Evolutionary conservation across 2,888 invertebrate genomes (phyloP), one percentile per base, ranked within the genome.

Genomic region (Nymphalis polychloros): DNA sequence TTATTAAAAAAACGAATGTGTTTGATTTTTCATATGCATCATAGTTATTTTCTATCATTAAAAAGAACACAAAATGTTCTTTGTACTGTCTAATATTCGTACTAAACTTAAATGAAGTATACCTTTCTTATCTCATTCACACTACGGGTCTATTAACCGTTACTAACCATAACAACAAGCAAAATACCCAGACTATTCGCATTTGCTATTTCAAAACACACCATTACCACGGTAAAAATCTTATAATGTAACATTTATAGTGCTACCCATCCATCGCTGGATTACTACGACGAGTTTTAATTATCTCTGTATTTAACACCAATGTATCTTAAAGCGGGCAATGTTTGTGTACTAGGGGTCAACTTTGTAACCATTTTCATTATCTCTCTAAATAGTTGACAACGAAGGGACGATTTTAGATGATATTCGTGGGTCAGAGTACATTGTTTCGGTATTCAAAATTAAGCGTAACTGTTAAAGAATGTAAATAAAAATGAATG

Each of bases 371-470:
- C 13, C 19, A 49, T 41, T 67, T 67, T 57, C 50, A 67, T 57
- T 63, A 67, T 67, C 48, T 41, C 55, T 53, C 55, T 71, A 71
- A 71, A 69, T 66, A 69, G 68, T 71, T 71, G 63, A 61, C 68
- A 69, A 59, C 50, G 52, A 49, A 63, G 46, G 61, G 68, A 50
- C 61, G 55, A 68, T 68, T 68, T 47, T 23, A 63, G 50, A 68
- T 68, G 50, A 57, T 71, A 71, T 65, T 68, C 50, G n/a, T 35
- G 62, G 62, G 53, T 60, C 53, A 66, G 31, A 61, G 66, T 41
- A 61, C 66, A 35, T n/a, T 52, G 64, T 46, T 59, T 59, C n/a
- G 35, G 20, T 31, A 13, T 23, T 46, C 35, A 41, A 63, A 53
- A 63, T 63, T 63, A 63, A 53, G 41, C 23, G 27, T 13, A 50